Evolutionary conservation across 2,797 vertebrate genomes (phyloP), one percentile per base, ranked within the genome.

Genomic region (Myotis vivesi): DNA sequence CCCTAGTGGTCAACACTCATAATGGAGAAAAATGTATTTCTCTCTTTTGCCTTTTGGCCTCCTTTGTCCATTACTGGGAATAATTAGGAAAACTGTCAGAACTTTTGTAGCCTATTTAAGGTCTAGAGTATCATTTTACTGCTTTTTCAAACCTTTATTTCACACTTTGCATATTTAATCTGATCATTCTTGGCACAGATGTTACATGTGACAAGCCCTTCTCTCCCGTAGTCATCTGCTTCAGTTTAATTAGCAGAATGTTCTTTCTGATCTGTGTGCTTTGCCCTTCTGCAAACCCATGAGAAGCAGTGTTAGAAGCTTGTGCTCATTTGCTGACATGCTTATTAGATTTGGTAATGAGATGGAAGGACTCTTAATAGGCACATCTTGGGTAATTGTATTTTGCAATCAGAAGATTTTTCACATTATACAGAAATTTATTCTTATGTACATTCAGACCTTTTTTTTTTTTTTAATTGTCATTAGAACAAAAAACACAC

Each of bases 81-180:
- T 99, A 99, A 99, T 99, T 99, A 98, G 98, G 97, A 97, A 96
- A 98, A 90, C 98, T 98, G 98, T 98, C 98, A 98, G 96, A 98
- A 98, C 97, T 98, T 98, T 72, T 97, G 97, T 97, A 97, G 97
- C 92, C 97, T 98, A 76, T 95, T 98, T 96, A 94, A 97, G 97
- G 97, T 98, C 91, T 98, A 3, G 94, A 97, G 94, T 97, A 96
- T 96, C 96, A 97, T 97, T 95, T 96, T 97, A 96, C 84, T 97
- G 97, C 97, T 98, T 97, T 98, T 98, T 77, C 95, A 98, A 97
- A 98, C 97, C 98, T 98, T 98, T 97, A 95, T 96, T 98, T 98
- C 97, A 96, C 97, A 96, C 98, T 98, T 97, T 98, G 98, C 98
- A 98, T 98, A 98, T 98, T 98, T 98, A 98, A 98, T 98, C 96